These are phyloP conservation scores for Peromyscus aztecus DNA, from an alignment of 2,797 vertebrate genomes.

Conservation along the genomic window DNA sequence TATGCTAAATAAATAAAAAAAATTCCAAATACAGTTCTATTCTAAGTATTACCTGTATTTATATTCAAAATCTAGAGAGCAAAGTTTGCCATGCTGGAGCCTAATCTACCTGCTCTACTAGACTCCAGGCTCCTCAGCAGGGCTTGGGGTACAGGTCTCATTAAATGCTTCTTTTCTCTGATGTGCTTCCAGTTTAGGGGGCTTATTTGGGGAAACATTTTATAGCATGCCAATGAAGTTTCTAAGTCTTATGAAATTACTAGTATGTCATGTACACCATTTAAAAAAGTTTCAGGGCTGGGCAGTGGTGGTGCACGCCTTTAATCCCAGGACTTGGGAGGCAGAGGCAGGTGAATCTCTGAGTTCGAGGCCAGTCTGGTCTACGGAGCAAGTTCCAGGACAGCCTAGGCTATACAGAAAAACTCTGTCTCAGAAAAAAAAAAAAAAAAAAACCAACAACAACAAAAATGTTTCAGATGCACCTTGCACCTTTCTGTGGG, in stretches of 20 bases:
- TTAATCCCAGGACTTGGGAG: too few species aligned
- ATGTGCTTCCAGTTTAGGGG: background rate
- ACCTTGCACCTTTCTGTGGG: background rate
- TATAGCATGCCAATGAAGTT: conserved; percentile 29
- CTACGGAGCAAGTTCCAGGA: too few species aligned
- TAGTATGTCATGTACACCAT: background rate
- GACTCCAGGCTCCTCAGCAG: background rate
- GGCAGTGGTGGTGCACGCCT: too few species aligned
- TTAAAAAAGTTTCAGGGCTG: background rate
- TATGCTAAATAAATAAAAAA: background rate
- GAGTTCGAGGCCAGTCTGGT: too few species aligned
- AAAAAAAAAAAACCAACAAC: too few species aligned
- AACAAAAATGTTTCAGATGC: background rate
- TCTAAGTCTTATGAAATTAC: background rate
- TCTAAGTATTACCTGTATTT: background rate
- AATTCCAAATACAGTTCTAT: background rate
- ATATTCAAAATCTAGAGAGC: background rate
- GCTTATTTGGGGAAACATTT: conserved; percentile 16
- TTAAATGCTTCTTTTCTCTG: background rate
- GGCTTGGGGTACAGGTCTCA: background rate
- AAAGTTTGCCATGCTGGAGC: background rate
- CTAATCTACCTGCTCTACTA: background rate
- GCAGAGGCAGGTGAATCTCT: too few species aligned
- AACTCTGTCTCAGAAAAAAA: too few species aligned
- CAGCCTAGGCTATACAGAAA: too few species aligned